These are phyloP conservation scores for Drosophila mojavensis DNA, from an alignment of 1,140 invertebrate genomes.

Conservation along the genomic window DNA sequence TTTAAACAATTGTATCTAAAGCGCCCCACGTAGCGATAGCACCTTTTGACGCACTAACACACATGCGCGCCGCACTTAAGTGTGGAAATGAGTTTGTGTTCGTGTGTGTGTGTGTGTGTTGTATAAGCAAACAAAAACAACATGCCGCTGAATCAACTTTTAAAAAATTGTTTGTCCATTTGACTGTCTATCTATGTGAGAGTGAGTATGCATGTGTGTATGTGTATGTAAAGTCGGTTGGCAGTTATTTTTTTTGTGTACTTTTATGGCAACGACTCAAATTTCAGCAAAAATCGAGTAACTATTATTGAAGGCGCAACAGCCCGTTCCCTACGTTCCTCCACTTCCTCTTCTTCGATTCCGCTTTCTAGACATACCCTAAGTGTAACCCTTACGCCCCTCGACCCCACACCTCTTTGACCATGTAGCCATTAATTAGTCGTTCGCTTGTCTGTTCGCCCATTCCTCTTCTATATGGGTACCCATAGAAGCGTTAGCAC, in stretches of 20 bases:
- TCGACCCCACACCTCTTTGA: constrained; percentile 10
- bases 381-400: constrained; percentile 15
- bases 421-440: constrained; percentile 46
- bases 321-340: not conserved
- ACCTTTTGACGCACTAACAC: constrained; percentile 51
- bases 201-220: constrained; percentile 14
- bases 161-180: constrained; percentile 62
- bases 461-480: constrained; percentile 40
- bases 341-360: not conserved
- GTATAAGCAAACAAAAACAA: constrained; percentile 70
- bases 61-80: constrained; percentile 57
- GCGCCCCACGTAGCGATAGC: constrained; percentile 43
- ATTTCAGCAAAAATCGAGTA: constrained; percentile 59
- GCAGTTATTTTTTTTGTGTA: constrained; percentile 55
- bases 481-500: constrained; percentile 58
- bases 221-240: constrained; percentile 25
- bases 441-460: constrained; percentile 20
- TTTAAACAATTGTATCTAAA: constrained; percentile 4
- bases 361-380: constrained; percentile 18
- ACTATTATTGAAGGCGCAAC: constrained; percentile 40
- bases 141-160: constrained; percentile 56
- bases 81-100: not conserved
- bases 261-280: constrained; percentile 64
- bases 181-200: constrained; percentile 30
- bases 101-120: constrained; percentile 47